Evolutionary conservation across 2,888 invertebrate genomes (phyloP).

Genomic region (Caenorhabditis macrosperma): DNA sequence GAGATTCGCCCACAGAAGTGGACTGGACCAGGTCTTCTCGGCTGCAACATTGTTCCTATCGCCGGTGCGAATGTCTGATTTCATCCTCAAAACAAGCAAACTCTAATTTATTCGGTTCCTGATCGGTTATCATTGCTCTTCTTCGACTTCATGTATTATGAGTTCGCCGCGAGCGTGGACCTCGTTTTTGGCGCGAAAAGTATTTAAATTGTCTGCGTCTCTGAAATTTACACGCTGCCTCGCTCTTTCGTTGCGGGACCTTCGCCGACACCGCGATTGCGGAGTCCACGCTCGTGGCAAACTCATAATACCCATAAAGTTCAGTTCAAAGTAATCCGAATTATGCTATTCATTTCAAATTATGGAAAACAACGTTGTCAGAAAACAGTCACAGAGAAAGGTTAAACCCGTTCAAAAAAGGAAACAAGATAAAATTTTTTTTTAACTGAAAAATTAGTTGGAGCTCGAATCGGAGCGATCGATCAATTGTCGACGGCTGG

Average conservation of each 20-base stretch:
- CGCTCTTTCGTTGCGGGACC: too few species aligned
- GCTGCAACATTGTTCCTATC: conserved; percentile 62
- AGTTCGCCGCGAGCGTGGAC: too few species aligned
- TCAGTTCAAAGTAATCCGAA: not conserved
- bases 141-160: not conserved
- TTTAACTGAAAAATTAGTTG: conserved; percentile 6
- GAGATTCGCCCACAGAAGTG: conserved; percentile 70
- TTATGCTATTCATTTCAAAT: too few species aligned
- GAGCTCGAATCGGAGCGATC: conserved; percentile 41
- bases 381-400: not conserved
- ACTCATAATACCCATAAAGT: too few species aligned
- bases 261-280: too few species aligned
- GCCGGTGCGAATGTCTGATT: conserved; percentile 36
- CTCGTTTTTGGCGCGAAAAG: too few species aligned
- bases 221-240: too few species aligned
- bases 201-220: too few species aligned
- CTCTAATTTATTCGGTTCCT: conserved; percentile 27
- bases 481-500: conserved; percentile 46
- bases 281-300: too few species aligned
- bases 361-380: not conserved
- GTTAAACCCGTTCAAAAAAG: not conserved
- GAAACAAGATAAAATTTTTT: not conserved
- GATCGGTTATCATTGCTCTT: too few species aligned
- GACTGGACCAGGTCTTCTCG: conserved; percentile 70
- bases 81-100: not conserved